Evolutionary conservation across 2,888 invertebrate species (phyloP), one percentile per base, ranked within the genome.

Genomic region (Melanophora roralis): DNA sequence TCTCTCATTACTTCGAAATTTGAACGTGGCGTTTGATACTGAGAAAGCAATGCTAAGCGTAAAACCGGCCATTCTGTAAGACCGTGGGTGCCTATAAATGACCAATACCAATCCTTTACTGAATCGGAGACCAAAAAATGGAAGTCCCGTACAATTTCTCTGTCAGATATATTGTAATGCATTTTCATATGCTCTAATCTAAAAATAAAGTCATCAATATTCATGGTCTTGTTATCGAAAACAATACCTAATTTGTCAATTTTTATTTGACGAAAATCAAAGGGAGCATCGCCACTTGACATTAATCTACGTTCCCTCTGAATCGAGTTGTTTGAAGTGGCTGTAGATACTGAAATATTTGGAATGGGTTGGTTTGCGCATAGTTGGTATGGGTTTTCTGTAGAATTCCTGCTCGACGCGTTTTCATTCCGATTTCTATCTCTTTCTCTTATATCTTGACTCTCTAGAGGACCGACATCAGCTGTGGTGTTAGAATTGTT

Each of bases 161-260:
- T n/a, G 64, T 68, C 73, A 0, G 64, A 45, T 7, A 62, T 64
- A n/a, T 55, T 51, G 21, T 74, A 51, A 38, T 57, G 57, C 0
- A 21, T 14, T 23, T 67, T 67, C 0, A 68, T 12, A 11, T 53
- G 32, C 27, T 75, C 75, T 27, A 75, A 8, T 1, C 68, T 36
- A 34, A 67, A 74, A 11, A 74, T 57, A 21, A 74, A 74, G 49
- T 74, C 74, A 27, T 74, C 59, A 3, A 74, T 32, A 0, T 40
- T 27, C 14, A 68, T n/a, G 1, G 36, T 14, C 1, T 47, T 62
- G 16, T 57, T 68, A 34, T 78, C 73, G 40, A 67, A 78, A 14
- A 12, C 21, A 3, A 69, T 14, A 1, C 73, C 78, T 40, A 55
- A 57, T 27, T 59, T 73, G 19, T 78, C 78, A 27, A 74, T 12